Conservation (phyloP, 1,140 invertebrate genomes). For the Camponotus pennsylvanicus region DNA sequence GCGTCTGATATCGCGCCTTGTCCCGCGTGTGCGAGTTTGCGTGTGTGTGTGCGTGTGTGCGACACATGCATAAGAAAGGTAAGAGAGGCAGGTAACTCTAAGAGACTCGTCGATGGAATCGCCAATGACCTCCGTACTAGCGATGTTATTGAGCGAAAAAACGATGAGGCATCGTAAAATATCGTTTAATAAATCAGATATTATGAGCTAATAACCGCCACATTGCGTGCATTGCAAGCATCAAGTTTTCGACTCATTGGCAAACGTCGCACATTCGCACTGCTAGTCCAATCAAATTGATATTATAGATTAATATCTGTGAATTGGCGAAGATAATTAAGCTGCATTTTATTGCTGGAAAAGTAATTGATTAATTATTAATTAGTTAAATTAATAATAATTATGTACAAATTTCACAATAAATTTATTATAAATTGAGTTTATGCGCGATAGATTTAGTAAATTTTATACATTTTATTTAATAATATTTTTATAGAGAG, state of each 20-base stretch:
- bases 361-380: not conserved
- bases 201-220: slow-evolving; percentile 19
- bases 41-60: slow-evolving; percentile 5
- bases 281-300: slow-evolving; percentile 2
- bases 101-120: slow-evolving; percentile 74
- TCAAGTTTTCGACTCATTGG: not conserved
- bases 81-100: slow-evolving; percentile 61
- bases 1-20: slow-evolving; percentile 82
- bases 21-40: slow-evolving; percentile 70
- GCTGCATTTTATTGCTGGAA: not conserved
- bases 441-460: not conserved
- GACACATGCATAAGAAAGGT: not conserved
- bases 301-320: not conserved
- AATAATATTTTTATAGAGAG: no score
- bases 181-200: slow-evolving; percentile 54
- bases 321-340: not conserved
- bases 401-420: not conserved
- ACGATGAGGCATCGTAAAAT: slow-evolving; percentile 39
- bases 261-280: not conserved
- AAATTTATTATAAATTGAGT: not conserved
- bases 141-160: slow-evolving; percentile 32
- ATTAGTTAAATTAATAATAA: no score
- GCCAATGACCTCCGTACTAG: slow-evolving; percentile 61
- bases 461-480: no score
- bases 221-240: not conserved